phyloP scores from a whole-genome alignment of 2,113 vertebrate genomes.

The Cephalopterus ornatus region DNA sequence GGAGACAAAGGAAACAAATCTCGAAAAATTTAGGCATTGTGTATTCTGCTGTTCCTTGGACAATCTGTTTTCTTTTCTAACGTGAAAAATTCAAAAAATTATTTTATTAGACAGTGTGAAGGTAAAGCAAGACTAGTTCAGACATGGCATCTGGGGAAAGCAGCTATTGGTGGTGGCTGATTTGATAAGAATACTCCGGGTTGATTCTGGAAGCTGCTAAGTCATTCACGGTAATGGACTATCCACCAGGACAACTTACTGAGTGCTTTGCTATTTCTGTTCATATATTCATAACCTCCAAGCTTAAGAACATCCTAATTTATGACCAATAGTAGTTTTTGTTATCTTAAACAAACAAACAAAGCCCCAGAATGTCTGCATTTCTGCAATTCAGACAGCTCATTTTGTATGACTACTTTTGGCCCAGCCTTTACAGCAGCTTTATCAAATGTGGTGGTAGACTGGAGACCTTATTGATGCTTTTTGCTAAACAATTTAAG shows the following conservation, averaged over 20 bases:
- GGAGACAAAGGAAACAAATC: not conserved
- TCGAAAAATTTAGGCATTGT: not conserved
- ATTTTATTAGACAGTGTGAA: not conserved
- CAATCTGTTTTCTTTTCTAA: not conserved
- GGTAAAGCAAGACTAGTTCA: not conserved
- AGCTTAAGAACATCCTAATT: not conserved
- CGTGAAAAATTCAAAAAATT: not conserved
- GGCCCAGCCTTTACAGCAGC: not conserved
- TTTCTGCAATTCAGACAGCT: not conserved
- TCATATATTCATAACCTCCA: not conserved
- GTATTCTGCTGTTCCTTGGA: not conserved
- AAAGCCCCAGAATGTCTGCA: not conserved
- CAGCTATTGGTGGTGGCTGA: not conserved
- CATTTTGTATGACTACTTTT: not conserved
- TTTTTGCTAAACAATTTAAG: not conserved
- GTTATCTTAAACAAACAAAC: not conserved
- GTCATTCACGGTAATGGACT: not conserved
- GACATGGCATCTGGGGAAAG: rapidly evolving
- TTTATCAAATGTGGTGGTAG: not conserved
- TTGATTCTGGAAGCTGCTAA: not conserved
- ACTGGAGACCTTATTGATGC: not conserved
- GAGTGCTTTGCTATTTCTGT: not conserved
- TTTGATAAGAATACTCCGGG: not conserved
- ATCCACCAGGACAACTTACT: not conserved
- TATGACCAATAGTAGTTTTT: not conserved